phyloP scores from a whole-genome alignment of 2,797 vertebrate species.

The Lates japonicus region DNA sequence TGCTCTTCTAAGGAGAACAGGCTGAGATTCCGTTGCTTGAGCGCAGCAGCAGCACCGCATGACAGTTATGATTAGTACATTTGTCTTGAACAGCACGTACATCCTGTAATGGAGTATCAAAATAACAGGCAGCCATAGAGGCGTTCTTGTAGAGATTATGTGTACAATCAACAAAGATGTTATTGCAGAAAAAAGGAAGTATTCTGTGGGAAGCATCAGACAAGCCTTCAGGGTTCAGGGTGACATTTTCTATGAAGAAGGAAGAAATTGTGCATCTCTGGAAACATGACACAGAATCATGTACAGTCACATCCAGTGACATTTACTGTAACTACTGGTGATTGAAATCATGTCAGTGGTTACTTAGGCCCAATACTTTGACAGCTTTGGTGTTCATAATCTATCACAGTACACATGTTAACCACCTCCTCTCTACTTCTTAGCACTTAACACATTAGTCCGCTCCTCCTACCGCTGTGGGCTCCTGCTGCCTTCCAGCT shows the following conservation, averaged over 20 bases:
- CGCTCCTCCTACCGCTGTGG: conserved; percentile 16
- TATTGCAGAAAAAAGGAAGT: conserved; percentile 19
- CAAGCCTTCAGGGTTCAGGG: conserved; percentile 24
- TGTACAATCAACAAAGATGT: conserved; percentile 8
- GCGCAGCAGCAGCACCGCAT: conserved; percentile 34
- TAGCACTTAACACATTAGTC: conserved; percentile 36
- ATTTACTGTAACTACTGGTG: not conserved
- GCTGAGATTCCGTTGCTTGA: not conserved
- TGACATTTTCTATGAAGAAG: not conserved
- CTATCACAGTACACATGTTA: conserved; percentile 17
- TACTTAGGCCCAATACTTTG: conserved; percentile 14
- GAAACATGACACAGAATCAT: conserved; percentile 27
- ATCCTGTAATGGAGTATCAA: conserved; percentile 25
- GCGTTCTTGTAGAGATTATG: conserved; percentile 28
- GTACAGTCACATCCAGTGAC: conserved; percentile 1
- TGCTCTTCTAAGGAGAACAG: not conserved
- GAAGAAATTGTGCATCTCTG: conserved; percentile 9
- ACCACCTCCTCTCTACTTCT: conserved; percentile 36
- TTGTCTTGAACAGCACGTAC: conserved; percentile 22
- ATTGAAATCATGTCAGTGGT: conserved; percentile 18
- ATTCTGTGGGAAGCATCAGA: not conserved
- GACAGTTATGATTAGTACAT: conserved; percentile 31
- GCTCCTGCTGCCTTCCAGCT: conserved; percentile 40
- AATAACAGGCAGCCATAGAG: conserved; percentile 36
- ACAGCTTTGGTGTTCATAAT: conserved; percentile 23